Conservation (phyloP, 1,140 invertebrate genomes). For the Ips nitidus region DNA sequence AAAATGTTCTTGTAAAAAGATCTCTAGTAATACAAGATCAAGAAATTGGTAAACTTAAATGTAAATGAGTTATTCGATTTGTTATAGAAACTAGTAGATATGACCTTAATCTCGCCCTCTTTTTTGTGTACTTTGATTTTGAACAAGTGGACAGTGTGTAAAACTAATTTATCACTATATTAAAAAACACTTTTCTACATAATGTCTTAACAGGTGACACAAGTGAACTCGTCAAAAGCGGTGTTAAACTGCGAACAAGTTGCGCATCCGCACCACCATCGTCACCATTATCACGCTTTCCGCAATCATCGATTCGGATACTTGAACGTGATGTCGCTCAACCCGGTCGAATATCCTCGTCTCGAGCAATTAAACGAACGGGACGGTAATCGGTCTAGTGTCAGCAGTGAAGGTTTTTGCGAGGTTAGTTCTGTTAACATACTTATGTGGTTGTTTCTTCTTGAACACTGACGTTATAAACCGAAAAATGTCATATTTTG, state of each 20-base stretch:
- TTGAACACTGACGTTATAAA: background rate
- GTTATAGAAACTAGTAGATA: too few species aligned
- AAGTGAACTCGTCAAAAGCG: conserved; percentile 74
- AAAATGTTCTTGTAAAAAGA: too few species aligned
- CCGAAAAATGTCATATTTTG: background rate
- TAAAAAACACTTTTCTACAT: background rate
- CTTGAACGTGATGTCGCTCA: conserved; percentile 50
- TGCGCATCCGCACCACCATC: conserved; percentile 55
- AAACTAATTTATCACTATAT: background rate
- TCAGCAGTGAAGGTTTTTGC: conserved; percentile 94
- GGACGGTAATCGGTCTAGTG: conserved; percentile 87
- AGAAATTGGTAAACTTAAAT: too few species aligned
- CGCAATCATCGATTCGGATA: conserved; percentile 52
- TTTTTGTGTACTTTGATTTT: too few species aligned
- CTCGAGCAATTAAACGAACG: conserved; percentile 36
- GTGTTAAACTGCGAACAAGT: conserved; percentile 70
- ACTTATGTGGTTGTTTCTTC: background rate
- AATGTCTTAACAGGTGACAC: conserved; percentile 20
- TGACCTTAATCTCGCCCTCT: too few species aligned
- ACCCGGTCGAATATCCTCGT: conserved; percentile 44
- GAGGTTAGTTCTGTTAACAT: conserved; percentile 29
- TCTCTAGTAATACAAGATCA: too few species aligned
- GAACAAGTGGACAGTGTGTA: too few species aligned
- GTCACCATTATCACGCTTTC: conserved; percentile 47
- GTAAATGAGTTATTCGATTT: too few species aligned